Base-by-base conservation (phyloP, 2,888 invertebrate species). In the Cremastinae sp. region DNA sequence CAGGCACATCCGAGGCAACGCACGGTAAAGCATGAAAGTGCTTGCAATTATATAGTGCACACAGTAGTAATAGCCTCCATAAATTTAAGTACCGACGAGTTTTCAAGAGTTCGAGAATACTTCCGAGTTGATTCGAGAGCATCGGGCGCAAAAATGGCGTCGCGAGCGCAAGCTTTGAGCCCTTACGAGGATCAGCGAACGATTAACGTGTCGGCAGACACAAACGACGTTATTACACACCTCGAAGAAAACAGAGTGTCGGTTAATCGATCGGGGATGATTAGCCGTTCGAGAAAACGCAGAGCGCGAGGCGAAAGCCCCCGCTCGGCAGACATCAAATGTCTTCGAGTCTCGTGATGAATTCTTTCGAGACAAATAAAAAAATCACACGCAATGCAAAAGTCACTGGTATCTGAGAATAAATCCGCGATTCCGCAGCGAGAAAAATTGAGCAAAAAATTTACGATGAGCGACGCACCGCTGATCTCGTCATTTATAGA, bases 251-350 rank as follows among this genome's bases (percentile, higher is more conserved):
- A 14, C 28, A 47, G 54, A 61, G 62, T 68, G 68, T 62, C 74
- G 47, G 68, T 68, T 74, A 68, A 68, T 68, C 56, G 68, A 62
- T 74, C 56, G 22, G 9, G n/a, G 49, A 14, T 47, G 49, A 74
- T 74, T 68, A 62, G 68, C 28, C 47, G 18, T 12, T 36, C 53
- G 3, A 14, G 36, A 14, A 16, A 16, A 16, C 28, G 9, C 14
- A 10, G 18, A 14, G 3, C 34, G 12, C 18, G 47, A 34, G 43
- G 56, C 12, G 47, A 28, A 61, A 62, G 28, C 54, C n/a, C n/a
- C n/a, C 47, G 56, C 14, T 28, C 47, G 49, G 62, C 22, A 56
- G 54, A 56, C 28, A n/a, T 47, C 18, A 41, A 56, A 74, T 68
- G 54, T 38, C 36, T 41, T 2, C 41, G 10, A 41, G n/a, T n/a